A percentile compares a stretch with the other conserved stretches of the same genome.
These are phyloP conservation scores for Upupa epops DNA, from an alignment of 2,113 vertebrate species.

Conservation along the genomic window DNA sequence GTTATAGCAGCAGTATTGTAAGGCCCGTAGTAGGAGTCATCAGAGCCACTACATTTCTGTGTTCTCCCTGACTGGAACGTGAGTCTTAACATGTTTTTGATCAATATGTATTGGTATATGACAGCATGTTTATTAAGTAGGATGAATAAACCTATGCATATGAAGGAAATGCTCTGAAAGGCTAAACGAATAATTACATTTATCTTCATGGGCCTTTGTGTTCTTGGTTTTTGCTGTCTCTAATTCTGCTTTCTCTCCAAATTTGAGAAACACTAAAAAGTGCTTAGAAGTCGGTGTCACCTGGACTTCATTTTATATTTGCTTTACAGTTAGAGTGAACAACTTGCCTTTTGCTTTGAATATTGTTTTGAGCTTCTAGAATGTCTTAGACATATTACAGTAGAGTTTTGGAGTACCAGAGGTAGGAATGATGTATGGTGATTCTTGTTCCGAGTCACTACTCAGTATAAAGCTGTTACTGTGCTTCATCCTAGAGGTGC, in stretches of 20 bases:
- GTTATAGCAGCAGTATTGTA: not conserved
- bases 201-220: not conserved
- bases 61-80: not conserved
- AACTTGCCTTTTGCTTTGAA: not conserved
- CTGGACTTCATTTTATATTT: not conserved
- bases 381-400: not conserved
- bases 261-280: not conserved
- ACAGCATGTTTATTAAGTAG: not conserved
- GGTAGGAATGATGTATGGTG: not conserved
- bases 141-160: not conserved
- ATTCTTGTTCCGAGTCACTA: not conserved
- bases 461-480: not conserved
- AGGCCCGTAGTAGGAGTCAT: not conserved
- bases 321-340: not conserved
- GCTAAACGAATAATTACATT: not conserved
- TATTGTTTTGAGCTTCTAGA: not conserved
- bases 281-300: not conserved
- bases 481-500: not conserved
- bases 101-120: not conserved
- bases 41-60: not conserved
- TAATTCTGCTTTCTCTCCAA: not conserved
- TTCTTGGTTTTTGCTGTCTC: not conserved
- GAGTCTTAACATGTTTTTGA: not conserved
- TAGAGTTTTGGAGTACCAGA: not conserved
- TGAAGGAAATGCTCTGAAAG: not conserved